A percentile compares a stretch with the other conserved stretches of the same genome.
phyloP scores from a whole-genome alignment of 2,797 vertebrate genomes.

The Scleropages formosus region DNA sequence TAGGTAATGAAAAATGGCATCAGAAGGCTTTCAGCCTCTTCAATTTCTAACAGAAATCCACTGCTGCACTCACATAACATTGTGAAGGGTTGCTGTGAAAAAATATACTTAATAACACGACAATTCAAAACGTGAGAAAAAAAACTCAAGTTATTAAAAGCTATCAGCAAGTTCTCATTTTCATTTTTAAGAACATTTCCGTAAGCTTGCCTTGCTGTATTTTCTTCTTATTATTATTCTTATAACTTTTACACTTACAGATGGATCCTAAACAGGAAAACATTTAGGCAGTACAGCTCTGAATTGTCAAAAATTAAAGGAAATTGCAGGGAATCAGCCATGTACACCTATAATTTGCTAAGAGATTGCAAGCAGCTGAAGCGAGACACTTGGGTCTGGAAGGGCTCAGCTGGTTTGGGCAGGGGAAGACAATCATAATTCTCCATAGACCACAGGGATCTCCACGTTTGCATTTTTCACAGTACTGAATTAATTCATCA shows the following conservation, averaged over 20 bases:
- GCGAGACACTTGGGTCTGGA: too few species aligned
- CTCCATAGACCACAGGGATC: neutral
- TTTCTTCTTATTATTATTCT: too few species aligned
- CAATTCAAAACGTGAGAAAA: neutral
- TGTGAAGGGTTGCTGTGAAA: neutral
- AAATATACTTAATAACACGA: neutral
- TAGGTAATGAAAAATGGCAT: neutral
- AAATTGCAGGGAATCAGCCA: too few species aligned
- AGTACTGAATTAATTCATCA: neutral
- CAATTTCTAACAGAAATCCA: neutral
- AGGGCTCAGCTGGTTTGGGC: too few species aligned
- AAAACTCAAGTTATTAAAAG: neutral
- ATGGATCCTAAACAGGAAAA: neutral
- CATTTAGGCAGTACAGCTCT: neutral
- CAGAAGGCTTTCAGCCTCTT: neutral
- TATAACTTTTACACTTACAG: neutral
- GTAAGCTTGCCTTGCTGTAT: neutral
- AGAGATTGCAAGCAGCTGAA: too few species aligned
- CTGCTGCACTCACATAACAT: neutral
- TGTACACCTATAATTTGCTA: too few species aligned
- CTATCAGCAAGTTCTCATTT: neutral
- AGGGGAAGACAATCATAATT: too few species aligned
- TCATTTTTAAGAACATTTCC: neutral
- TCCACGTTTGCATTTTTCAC: neutral
- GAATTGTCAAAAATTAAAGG: neutral